These are phyloP conservation scores for Andricus curvator DNA, from an alignment of 2,888 invertebrate species.

Conservation along the genomic window DNA sequence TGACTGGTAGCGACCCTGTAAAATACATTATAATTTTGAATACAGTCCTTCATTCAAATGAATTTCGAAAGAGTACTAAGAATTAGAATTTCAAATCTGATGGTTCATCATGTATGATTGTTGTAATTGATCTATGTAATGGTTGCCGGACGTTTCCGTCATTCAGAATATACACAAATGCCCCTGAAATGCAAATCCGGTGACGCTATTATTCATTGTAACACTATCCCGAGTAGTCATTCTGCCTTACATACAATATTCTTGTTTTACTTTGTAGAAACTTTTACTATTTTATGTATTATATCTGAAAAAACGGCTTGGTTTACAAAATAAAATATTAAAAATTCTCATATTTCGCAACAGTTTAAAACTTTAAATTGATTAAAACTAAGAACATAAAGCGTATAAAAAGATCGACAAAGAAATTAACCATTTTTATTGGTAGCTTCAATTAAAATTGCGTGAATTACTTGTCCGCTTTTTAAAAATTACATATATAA, in stretches of 20 bases:
- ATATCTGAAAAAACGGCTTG: neutral
- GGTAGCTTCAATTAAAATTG: neutral
- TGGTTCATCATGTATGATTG: constrained; percentile 10
- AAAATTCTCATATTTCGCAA: neutral
- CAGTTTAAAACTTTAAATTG: neutral
- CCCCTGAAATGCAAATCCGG: constrained; percentile 52
- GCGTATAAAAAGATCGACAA: neutral
- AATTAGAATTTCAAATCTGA: constrained; percentile 32
- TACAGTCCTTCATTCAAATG: neutral
- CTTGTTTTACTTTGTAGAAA: constrained; percentile 4
- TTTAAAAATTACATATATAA: neutral
- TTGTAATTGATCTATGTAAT: constrained; percentile 38
- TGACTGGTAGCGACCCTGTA: no score
- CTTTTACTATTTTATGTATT: no score
- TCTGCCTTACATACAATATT: constrained; percentile 16
- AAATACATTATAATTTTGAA: neutral
- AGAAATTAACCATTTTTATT: neutral
- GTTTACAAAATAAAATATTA: neutral
- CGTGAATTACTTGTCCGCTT: neutral
- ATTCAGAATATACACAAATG: constrained; percentile 40
- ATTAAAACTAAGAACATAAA: neutral
- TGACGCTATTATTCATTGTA: constrained; percentile 47
- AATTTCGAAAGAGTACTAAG: constrained; percentile 2
- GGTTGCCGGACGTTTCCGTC: constrained; percentile 42
- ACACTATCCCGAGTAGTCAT: constrained; percentile 40